Evolutionary conservation across 2,888 invertebrate genomes (phyloP).

Genomic region (Diadegma fenestrale): DNA sequence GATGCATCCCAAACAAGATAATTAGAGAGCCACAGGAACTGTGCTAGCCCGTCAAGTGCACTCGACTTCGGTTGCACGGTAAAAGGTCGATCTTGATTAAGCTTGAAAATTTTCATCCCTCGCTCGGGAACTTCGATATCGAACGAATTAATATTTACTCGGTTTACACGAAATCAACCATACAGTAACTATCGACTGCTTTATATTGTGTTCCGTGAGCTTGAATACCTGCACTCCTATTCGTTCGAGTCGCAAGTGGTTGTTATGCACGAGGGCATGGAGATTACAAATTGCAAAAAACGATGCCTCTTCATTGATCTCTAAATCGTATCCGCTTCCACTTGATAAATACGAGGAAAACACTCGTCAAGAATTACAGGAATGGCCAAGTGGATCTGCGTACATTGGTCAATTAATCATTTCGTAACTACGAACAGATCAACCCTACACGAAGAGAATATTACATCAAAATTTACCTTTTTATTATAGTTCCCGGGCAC

Average conservation of each 20-base stretch:
- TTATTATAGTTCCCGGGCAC: too few relatives aligned
- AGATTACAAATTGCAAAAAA: neutral
- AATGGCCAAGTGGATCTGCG: neutral
- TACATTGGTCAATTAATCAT: neutral
- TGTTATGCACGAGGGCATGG: neutral
- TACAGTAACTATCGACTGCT: neutral
- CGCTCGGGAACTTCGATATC: neutral
- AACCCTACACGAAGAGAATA: too few relatives aligned
- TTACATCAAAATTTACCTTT: too few relatives aligned
- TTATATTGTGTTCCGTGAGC: constrained; percentile 1
- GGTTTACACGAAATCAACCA: neutral
- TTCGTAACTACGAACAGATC: neutral
- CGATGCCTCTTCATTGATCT: constrained; percentile 4
- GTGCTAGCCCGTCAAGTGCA: constrained; percentile 51
- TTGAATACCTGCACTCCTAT: neutral
- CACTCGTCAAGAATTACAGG: neutral
- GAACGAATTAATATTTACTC: constrained; percentile 12
- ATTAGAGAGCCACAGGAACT: constrained; percentile 1
- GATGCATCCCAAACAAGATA: constrained; percentile 33
- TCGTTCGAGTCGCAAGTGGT: neutral
- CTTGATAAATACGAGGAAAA: neutral
- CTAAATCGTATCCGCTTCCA: neutral
- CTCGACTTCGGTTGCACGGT: constrained; percentile 46
- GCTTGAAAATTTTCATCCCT: constrained; percentile 10
- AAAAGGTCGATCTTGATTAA: constrained; percentile 41